Conservation (phyloP, 2,797 vertebrate genomes). For the Sylvilagus floridanus region DNA sequence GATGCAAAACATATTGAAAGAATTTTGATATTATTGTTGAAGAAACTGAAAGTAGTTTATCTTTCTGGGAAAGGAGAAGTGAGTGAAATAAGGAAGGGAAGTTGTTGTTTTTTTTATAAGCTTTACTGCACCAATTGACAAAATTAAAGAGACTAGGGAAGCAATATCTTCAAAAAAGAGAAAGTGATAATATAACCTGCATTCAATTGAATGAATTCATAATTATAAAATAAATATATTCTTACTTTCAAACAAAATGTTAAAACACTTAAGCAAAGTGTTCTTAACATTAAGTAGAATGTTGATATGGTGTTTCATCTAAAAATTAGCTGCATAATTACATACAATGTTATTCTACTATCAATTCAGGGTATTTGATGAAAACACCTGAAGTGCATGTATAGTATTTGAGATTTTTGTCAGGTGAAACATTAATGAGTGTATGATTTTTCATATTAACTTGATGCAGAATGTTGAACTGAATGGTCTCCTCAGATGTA, state of each 20-base stretch:
- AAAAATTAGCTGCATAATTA: neutral
- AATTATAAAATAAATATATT: neutral
- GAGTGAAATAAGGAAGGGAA: neutral
- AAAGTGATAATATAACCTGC: neutral
- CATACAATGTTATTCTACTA: neutral
- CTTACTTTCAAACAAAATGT: neutral
- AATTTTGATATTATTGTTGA: neutral
- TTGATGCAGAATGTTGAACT: rapidly evolving
- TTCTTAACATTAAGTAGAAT: neutral
- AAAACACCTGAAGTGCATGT: neutral
- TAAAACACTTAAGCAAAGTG: neutral
- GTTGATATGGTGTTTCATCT: neutral
- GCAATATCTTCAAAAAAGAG: neutral
- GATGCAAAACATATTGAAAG: neutral
- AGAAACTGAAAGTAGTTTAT: neutral
- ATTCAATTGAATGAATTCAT: neutral
- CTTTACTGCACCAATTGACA: neutral
- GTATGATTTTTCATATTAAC: neutral
- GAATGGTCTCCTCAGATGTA: neutral
- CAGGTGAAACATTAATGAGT: neutral
- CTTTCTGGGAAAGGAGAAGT: neutral
- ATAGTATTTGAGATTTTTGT: neutral
- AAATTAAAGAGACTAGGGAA: neutral
- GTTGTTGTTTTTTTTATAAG: neutral
- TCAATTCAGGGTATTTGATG: neutral